Evolutionary conservation across 2,888 invertebrate genomes (phyloP), one percentile per base, ranked within the genome.

Genomic region (Ptilodon capucinus): DNA sequence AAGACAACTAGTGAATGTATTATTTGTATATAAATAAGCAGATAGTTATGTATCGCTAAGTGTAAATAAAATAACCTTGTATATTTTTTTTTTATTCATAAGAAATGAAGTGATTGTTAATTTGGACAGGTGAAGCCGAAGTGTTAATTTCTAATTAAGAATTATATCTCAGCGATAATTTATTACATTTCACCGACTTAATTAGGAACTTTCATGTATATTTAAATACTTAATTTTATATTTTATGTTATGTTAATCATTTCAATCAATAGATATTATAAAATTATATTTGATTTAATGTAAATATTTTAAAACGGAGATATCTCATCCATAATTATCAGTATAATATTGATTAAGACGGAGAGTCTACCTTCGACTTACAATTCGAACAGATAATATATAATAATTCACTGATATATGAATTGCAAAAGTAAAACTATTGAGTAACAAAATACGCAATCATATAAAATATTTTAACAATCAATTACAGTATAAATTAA

Each of bases 1-100:
- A 77, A 77, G 77, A 77, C 77, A 74, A 61, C 53, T 75, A 77
- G 77, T 77, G 77, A 77, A 68, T 75, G 71, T 74, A 73, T 65
- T 60, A 53, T 69, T 70, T 75, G 72, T 74, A 77, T 58, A 74
- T 64, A 64, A 51, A 45, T 55, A 53, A 54, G 42, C 39, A 48
- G 46, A 40, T 59, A 53, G n/a, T 32, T 14, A 32, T 32, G 14
- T 32, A 7, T n/a, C 2, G 56, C 40, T 36, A 59, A 57, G 58
- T 64, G 62, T 50, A 57, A 68, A 28, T 28, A 28, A 2, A 28
- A 2, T 4, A 28, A 28, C n/a, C 28, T 4, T 23, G 9, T 23
- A 23, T 28, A n/a, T 28, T 11, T 4, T 3, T n/a, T n/a, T 28
- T 28, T 28, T n/a, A 4, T 28, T 28, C 2, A 11, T n/a, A 28